Evolutionary conservation across 2,113 vertebrate genomes (phyloP).

Genomic region (Plestiodon gilberti): DNA sequence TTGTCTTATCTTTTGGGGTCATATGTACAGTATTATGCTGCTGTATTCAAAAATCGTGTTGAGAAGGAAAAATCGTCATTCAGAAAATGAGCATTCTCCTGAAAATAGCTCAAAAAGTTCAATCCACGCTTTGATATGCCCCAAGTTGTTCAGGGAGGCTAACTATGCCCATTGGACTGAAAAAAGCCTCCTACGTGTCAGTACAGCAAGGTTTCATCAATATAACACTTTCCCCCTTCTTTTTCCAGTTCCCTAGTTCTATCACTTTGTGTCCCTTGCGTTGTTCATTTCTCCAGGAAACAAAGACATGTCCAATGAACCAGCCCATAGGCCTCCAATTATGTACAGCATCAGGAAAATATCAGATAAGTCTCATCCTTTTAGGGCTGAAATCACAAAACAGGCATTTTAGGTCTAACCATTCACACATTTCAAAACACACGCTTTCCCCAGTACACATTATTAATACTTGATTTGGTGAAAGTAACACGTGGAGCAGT

Average conservation of each 20-base stretch:
- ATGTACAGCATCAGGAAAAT: no score
- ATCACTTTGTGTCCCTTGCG: not conserved
- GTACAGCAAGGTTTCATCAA: conserved; percentile 45
- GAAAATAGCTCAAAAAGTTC: conserved; percentile 45
- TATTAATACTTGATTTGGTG: not conserved
- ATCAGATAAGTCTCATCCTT: not conserved
- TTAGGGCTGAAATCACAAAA: not conserved
- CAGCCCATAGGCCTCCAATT: conserved; percentile 21
- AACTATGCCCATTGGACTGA: conserved; percentile 53
- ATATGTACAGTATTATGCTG: not conserved
- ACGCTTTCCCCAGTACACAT: not conserved
- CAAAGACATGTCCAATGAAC: not conserved
- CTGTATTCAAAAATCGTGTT: conserved; percentile 13
- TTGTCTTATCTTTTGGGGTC: conserved; percentile 36
- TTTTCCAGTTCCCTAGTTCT: conserved; percentile 24
- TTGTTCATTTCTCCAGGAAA: not conserved
- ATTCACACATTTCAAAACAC: not conserved
- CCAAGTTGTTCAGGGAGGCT: conserved; percentile 37
- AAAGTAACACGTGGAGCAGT: not conserved
- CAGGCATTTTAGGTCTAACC: not conserved
- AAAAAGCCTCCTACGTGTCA: conserved; percentile 50
- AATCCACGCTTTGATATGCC: conserved; percentile 54
- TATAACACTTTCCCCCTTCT: not conserved
- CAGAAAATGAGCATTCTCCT: conserved; percentile 52
- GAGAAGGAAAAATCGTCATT: conserved; percentile 56